Evolutionary conservation across 2,113 vertebrate genomes (phyloP).

Genomic region (Plestiodon gilberti): DNA sequence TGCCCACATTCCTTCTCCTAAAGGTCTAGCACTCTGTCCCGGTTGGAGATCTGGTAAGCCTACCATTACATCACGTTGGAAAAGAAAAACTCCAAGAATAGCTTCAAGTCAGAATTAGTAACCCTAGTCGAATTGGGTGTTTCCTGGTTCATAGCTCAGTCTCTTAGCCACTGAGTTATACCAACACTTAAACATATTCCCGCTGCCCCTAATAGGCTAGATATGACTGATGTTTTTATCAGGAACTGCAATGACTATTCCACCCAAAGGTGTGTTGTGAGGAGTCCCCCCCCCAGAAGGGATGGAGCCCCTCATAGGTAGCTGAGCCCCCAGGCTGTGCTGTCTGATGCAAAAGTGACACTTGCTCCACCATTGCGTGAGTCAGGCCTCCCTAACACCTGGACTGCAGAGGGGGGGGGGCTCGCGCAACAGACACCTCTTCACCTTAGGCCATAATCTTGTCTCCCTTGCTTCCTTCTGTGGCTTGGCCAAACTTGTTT

Average conservation of each 20-base stretch:
- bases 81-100: too few species aligned
- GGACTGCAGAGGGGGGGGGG: background rate
- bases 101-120: too few species aligned
- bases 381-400: conserved; percentile 49
- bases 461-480: conserved; percentile 60
- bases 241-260: background rate
- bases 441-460: background rate
- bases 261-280: background rate
- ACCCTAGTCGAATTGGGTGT: too few species aligned
- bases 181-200: background rate
- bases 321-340: rapidly evolving
- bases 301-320: rapidly evolving
- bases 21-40: too few species aligned
- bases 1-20: too few species aligned
- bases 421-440: background rate
- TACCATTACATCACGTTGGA: too few species aligned
- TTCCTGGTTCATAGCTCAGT: too few species aligned
- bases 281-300: background rate
- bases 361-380: conserved; percentile 24
- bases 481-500: background rate
- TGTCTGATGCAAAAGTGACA: rapidly evolving
- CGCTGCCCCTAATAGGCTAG: background rate
- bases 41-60: too few species aligned
- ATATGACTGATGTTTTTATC: background rate
- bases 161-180: too few species aligned